Percentiles rank a stretch among this genome's conserved stretches.
phyloP scores from a whole-genome alignment of 2,888 invertebrate species.

The Esperia sulphurella region DNA sequence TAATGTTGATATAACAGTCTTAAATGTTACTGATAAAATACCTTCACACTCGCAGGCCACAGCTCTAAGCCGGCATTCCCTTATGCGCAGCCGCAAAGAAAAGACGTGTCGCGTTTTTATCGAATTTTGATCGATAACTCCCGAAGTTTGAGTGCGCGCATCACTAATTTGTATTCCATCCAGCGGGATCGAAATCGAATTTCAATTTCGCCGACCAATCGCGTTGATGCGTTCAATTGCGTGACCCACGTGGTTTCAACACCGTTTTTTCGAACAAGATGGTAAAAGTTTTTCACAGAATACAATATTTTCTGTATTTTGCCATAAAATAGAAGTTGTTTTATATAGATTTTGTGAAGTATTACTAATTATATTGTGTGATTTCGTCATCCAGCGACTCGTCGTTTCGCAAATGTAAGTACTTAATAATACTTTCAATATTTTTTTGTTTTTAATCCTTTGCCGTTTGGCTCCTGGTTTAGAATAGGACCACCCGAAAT shows the following conservation, averaged over 20 bases:
- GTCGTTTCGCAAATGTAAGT: not conserved
- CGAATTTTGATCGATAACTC: conserved; percentile 24
- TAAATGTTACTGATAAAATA: conserved; percentile 35
- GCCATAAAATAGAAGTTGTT: conserved; percentile 44
- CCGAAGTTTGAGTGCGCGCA: conserved; percentile 11
- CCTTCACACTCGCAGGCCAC: conserved; percentile 17
- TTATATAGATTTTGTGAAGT: not conserved
- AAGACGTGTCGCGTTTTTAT: conserved; percentile 23
- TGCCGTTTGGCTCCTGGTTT: too few relatives aligned
- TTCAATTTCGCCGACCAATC: conserved; percentile 2
- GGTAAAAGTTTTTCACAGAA: conserved; percentile 36
- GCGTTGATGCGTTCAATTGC: conserved; percentile 17
- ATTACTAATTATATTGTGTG: not conserved
- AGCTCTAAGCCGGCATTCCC: conserved; percentile 28
- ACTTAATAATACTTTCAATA: too few relatives aligned
- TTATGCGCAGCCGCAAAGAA: conserved; percentile 29
- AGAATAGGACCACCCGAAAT: too few relatives aligned
- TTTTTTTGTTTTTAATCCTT: too few relatives aligned
- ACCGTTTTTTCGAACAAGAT: conserved; percentile 35
- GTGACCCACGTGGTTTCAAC: conserved; percentile 25
- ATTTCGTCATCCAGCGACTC: not conserved
- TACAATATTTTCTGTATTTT: conserved; percentile 53
- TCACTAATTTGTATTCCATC: conserved; percentile 27
- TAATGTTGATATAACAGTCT: conserved; percentile 34
- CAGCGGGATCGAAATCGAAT: conserved; percentile 16